These are phyloP conservation scores for Passerina amoena DNA, from an alignment of 2,113 vertebrate species.

Conservation along the genomic window DNA sequence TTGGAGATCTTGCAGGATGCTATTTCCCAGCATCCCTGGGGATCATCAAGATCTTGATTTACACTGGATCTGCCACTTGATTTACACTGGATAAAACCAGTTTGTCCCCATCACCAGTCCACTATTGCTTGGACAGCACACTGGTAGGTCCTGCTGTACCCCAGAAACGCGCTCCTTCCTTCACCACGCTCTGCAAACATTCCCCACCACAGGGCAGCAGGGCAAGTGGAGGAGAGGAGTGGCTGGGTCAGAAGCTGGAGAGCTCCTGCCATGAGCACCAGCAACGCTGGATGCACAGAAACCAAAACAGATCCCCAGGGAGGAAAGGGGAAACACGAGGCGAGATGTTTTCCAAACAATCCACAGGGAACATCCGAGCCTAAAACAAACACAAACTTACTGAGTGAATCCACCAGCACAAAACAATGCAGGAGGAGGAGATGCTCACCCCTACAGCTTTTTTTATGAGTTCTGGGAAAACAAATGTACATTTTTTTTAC, in stretches of 20 bases:
- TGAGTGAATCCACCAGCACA: neutral
- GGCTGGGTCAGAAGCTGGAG: neutral
- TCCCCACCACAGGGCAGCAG: neutral
- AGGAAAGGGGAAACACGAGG: neutral
- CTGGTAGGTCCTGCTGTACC: neutral
- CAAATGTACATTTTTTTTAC: neutral
- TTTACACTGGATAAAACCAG: neutral
- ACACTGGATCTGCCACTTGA: neutral
- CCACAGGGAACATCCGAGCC: neutral
- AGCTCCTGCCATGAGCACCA: neutral
- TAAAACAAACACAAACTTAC: neutral
- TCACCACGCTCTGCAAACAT: accelerated
- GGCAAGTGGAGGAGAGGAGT: neutral
- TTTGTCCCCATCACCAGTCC: neutral
- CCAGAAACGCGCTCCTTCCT: neutral
- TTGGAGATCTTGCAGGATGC: neutral
- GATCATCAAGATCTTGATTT: neutral
- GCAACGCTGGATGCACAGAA: accelerated
- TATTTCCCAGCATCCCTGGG: neutral
- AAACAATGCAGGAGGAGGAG: neutral
- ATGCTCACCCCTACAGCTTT: neutral
- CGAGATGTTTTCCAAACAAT: neutral
- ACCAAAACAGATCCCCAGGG: neutral
- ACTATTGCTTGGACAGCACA: accelerated
- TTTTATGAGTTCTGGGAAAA: neutral